Evolutionary conservation across 2,797 vertebrate genomes (phyloP).

Genomic region (Graptemys geographica): DNA sequence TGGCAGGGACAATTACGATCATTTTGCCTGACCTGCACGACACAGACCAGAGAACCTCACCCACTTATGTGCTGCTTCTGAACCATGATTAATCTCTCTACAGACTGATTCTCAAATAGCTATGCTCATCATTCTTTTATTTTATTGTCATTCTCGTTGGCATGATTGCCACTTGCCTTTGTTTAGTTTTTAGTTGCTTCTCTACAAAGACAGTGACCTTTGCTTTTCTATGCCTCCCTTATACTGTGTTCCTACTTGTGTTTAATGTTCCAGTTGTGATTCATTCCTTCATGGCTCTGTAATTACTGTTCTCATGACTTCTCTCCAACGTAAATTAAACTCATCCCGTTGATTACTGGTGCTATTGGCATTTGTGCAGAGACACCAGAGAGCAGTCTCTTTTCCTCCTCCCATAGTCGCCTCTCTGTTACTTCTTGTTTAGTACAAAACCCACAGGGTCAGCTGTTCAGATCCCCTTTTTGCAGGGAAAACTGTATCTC

Average conservation of each 20-base stretch:
- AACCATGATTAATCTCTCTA: neutral
- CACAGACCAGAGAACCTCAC: neutral
- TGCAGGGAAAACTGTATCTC: neutral
- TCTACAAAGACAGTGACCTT: neutral
- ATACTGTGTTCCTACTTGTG: rapidly evolving
- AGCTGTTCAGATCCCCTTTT: neutral
- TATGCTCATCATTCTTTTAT: neutral
- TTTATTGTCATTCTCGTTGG: neutral
- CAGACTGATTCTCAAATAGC: neutral
- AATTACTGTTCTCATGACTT: neutral
- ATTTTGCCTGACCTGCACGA: neutral
- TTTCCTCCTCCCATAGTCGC: neutral
- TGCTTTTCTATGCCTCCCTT: neutral
- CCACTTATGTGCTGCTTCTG: neutral
- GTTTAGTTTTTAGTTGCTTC: neutral
- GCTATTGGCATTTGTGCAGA: neutral
- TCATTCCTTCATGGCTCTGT: neutral
- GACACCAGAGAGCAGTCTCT: neutral
- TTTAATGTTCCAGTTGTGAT: neutral
- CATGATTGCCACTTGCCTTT: neutral
- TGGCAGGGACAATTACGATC: neutral
- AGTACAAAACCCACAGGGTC: neutral
- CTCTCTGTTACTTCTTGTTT: neutral
- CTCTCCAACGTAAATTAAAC: neutral
- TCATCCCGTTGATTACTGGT: neutral